A percentile compares a stretch with the other conserved stretches of the same genome.
These are phyloP conservation scores for Theropithecus gelada DNA, from an alignment of 2,113 vertebrate genomes.

Conservation along the genomic window DNA sequence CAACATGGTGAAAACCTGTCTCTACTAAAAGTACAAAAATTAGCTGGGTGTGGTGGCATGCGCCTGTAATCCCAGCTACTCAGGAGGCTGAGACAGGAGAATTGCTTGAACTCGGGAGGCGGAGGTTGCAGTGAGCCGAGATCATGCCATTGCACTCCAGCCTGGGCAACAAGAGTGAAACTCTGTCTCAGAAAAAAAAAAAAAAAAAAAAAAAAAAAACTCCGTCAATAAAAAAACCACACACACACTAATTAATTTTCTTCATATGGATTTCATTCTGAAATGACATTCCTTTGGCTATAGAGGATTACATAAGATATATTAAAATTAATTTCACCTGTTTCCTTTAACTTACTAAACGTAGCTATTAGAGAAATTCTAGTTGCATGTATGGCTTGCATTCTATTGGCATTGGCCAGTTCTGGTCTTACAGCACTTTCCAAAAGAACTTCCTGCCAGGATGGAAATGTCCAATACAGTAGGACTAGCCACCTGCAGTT, in stretches of 20 bases:
- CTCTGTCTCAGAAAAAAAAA: too few relatives aligned
- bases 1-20: too few relatives aligned
- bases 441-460: neutral
- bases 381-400: neutral
- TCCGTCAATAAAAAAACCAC: accelerated
- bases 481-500: neutral
- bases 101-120: too few relatives aligned
- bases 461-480: neutral
- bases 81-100: too few relatives aligned
- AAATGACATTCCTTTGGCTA: neutral
- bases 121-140: too few relatives aligned
- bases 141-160: too few relatives aligned
- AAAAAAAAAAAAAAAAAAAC: too few relatives aligned
- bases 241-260: neutral
- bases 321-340: neutral
- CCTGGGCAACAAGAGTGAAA: too few relatives aligned
- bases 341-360: neutral
- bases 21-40: too few relatives aligned
- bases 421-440: neutral
- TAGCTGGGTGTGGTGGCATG: too few relatives aligned
- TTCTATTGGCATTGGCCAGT: neutral
- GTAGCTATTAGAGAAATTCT: neutral
- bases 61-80: too few relatives aligned
- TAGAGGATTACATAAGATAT: neutral
- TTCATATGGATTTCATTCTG: neutral